These are phyloP conservation scores for Brachionus rotundiformis DNA, from an alignment of 1,140 invertebrate genomes.

Conservation along the genomic window DNA sequence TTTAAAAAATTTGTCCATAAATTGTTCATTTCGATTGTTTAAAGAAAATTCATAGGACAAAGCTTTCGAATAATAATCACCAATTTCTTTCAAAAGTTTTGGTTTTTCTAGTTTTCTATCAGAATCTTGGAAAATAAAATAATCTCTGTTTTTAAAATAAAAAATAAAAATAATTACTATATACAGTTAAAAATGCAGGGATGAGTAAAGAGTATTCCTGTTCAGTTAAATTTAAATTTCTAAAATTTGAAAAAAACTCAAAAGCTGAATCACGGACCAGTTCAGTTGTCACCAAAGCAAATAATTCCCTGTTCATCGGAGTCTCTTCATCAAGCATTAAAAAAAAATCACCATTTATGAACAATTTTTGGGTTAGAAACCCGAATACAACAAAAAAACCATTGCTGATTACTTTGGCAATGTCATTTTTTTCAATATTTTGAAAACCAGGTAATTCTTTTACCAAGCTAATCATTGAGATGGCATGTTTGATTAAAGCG, in stretches of 20 bases:
- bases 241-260: background rate
- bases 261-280: background rate
- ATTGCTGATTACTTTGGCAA: background rate
- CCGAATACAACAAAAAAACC: background rate
- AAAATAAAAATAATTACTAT: background rate
- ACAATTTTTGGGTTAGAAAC: background rate
- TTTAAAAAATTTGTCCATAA: background rate
- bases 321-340: background rate
- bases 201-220: background rate
- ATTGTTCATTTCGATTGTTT: background rate
- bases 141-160: background rate
- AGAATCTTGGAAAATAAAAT: background rate
- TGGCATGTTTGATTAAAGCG: background rate
- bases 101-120: background rate
- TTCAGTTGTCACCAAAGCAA: background rate
- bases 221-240: background rate
- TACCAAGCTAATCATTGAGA: background rate
- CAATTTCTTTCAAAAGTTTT: background rate
- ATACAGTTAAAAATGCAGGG: background rate
- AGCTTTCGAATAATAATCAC: background rate
- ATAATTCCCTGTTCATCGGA: background rate
- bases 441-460: conserved; percentile 10
- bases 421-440: background rate
- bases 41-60: background rate
- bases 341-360: background rate